Evolutionary conservation across 2,797 vertebrate genomes (phyloP).

Genomic region (Spinus pinus): DNA sequence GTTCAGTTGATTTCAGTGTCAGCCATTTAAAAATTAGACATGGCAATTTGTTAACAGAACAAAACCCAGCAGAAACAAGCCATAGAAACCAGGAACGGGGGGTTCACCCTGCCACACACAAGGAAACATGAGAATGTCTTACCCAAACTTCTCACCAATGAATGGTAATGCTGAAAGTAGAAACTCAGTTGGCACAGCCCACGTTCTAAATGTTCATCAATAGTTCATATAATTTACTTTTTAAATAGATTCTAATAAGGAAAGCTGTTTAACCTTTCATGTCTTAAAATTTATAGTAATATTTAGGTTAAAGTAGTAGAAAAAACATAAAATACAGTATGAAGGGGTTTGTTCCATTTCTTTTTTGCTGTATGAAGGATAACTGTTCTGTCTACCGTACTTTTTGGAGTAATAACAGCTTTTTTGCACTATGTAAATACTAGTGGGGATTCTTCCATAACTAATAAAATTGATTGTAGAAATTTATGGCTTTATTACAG

Average conservation of each 20-base stretch:
- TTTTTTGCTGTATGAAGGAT: conserved; percentile 76
- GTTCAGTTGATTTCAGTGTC: conserved; percentile 22
- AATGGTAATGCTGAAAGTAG: conserved; percentile 31
- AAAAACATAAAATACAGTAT: conserved; percentile 64
- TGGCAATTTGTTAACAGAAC: conserved; percentile 11
- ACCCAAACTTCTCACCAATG: neutral
- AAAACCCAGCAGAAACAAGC: conserved; percentile 43
- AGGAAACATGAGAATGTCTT: neutral
- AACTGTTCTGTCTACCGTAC: conserved; percentile 73
- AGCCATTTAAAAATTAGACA: conserved; percentile 23
- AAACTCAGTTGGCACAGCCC: conserved; percentile 72
- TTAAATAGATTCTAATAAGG: conserved; percentile 67
- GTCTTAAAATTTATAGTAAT: conserved; percentile 70
- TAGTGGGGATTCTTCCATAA: conserved; percentile 85
- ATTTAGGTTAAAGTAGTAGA: conserved; percentile 72
- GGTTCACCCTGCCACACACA: neutral
- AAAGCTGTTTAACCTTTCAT: conserved; percentile 74
- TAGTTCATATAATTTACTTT: conserved; percentile 60
- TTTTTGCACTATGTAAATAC: conserved; percentile 99
- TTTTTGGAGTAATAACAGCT: conserved; percentile 82
- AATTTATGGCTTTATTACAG: neutral
- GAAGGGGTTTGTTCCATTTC: conserved; percentile 71
- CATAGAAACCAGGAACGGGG: neutral
- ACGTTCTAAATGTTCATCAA: conserved; percentile 71
- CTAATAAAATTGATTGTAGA: conserved; percentile 81